Base-by-base conservation (phyloP, 2,888 invertebrate species). In the Folsomia candida region DNA sequence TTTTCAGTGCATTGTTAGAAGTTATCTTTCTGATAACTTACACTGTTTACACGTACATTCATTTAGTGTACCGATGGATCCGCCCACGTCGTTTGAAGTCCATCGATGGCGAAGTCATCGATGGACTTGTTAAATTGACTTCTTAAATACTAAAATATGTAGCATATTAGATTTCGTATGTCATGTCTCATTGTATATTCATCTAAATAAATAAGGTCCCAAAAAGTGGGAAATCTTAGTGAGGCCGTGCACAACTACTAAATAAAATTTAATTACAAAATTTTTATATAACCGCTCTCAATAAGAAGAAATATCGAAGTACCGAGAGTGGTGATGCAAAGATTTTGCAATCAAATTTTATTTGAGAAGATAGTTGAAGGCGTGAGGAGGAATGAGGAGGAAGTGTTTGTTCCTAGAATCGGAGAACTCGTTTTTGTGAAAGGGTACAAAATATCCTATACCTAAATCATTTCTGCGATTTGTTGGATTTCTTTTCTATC, bases 271-370 rank as follows among this genome's bases (percentile, higher is more conserved):
- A 80, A 83, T 54, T 88, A 86, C 76, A 84, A 83, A 22, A 88
- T 87, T n/a, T n/a, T 81, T 87, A 89, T 81, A 84, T 89, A 1
- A 87, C 87, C 0, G 84, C 85, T 71, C 84, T 84, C 76, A 83
- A 84, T n/a, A n/a, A n/a, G n/a, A n/a, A n/a, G n/a, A 29, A 86
- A 87, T 82, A 82, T 83, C 68, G 73, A 76, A 62, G 37, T 9
- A 37, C 14, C 37, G 14, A 37, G 37, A 37, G 6, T 4, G 37
- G 37, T 37, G 37, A n/a, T n/a, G n/a, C n/a, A n/a, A n/a, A n/a
- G n/a, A n/a, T n/a, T n/a, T n/a, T n/a, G n/a, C n/a, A n/a, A n/a
- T n/a, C n/a, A n/a, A n/a, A n/a, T n/a, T n/a, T n/a, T n/a, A n/a
- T n/a, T n/a, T n/a, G n/a, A n/a, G n/a, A 59, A 63, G 58, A 47